These are phyloP conservation scores for Tridacna crocea DNA, from an alignment of 2,888 invertebrate genomes.

Conservation along the genomic window DNA sequence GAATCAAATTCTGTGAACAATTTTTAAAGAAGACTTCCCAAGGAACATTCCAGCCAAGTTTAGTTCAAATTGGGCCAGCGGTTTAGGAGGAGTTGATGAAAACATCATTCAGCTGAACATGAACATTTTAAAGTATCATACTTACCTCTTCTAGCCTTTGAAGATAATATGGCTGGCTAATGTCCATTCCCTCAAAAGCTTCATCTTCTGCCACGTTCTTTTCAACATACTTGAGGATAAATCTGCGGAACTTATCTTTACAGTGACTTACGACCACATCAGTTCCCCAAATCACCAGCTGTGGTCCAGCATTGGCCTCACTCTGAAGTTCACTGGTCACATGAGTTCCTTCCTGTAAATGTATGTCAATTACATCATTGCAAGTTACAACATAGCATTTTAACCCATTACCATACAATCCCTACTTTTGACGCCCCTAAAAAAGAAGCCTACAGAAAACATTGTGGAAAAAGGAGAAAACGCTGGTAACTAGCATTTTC, in stretches of 20 bases:
- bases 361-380: neutral
- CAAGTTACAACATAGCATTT: no score
- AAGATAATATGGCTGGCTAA: conserved; percentile 93
- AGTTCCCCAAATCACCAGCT: conserved; percentile 96
- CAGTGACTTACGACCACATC: conserved; percentile 97
- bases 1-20: neutral
- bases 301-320: conserved; percentile 87
- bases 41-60: neutral
- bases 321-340: conserved; percentile 73
- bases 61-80: neutral
- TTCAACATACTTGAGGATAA: conserved; percentile 78
- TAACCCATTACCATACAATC: no score
- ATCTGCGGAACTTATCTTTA: conserved; percentile 91
- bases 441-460: no score
- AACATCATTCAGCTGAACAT: no score
- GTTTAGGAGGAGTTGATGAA: no score
- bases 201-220: conserved; percentile 84
- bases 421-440: no score
- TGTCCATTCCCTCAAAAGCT: conserved; percentile 87
- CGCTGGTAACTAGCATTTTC: neutral
- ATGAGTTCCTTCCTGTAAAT: conserved; percentile 69
- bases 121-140: neutral
- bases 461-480: neutral
- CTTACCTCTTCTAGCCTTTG: conserved; percentile 95
- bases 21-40: neutral